Conservation (phyloP, 2,797 vertebrate species). For the Lagocephalus sceleratus region DNA sequence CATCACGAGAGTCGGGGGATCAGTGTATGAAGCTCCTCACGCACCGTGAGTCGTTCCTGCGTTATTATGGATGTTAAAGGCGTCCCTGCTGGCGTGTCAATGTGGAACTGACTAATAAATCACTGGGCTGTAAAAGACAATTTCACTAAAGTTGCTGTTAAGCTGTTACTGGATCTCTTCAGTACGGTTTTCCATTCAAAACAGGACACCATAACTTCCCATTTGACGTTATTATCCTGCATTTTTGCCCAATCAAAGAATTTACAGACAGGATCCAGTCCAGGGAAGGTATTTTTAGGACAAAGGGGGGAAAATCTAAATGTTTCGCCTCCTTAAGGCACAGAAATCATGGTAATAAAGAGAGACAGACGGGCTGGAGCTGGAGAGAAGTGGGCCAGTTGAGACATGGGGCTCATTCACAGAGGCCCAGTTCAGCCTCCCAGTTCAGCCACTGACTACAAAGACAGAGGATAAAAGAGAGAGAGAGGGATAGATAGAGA, state of each 20-base stretch:
- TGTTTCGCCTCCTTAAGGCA: conserved; percentile 38
- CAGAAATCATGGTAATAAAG: conserved; percentile 8
- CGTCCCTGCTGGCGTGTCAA: conserved; percentile 28
- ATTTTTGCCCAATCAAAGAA: conserved; percentile 14
- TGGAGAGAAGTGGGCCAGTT: conserved; percentile 38
- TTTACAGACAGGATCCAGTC: conserved; percentile 36
- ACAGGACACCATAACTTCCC: conserved; percentile 20
- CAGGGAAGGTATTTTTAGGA: conserved; percentile 42
- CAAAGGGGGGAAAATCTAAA: conserved; percentile 26
- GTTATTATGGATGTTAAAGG: conserved; percentile 40
- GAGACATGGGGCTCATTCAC: conserved; percentile 51
- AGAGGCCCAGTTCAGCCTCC: conserved; percentile 59
- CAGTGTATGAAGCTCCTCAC: conserved; percentile 27
- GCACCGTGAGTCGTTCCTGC: conserved; percentile 45
- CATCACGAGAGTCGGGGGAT: not conserved
- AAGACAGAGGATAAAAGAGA: conserved; percentile 21
- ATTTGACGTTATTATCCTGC: conserved; percentile 8
- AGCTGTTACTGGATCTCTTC: conserved; percentile 38
- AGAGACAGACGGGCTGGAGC: conserved; percentile 37
- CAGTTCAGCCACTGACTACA: conserved; percentile 30
- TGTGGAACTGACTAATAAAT: conserved; percentile 24
- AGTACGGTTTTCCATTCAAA: conserved; percentile 24
- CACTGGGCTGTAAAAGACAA: conserved; percentile 33
- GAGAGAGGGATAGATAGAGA: too few species aligned
- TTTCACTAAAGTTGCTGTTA: conserved; percentile 37